Conservation (phyloP, 1,140 invertebrate genomes). For the Drosophila truncata region DNA sequence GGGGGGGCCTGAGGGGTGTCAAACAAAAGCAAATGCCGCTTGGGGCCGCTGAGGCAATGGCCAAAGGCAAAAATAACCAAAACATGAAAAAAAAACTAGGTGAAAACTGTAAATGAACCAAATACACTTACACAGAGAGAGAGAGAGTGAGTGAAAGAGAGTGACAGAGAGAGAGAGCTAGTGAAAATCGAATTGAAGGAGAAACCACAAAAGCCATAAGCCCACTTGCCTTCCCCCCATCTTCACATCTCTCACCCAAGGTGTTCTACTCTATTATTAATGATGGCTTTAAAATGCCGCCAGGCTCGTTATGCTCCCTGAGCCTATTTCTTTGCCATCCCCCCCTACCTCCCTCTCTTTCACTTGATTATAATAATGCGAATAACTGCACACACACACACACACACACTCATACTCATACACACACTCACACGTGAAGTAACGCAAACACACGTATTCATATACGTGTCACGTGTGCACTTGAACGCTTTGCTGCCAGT, state of each 20-base stretch:
- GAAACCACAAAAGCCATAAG: conserved; percentile 54
- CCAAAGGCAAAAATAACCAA: conserved; percentile 33
- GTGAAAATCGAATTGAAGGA: conserved; percentile 72
- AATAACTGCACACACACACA: conserved; percentile 26
- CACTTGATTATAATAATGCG: conserved; percentile 75
- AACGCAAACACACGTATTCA: conserved; percentile 22
- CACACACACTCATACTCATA: not conserved
- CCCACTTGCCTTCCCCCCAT: not conserved
- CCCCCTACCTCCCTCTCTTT: not conserved
- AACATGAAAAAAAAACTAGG: conserved; percentile 51
- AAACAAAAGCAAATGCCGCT: conserved; percentile 61
- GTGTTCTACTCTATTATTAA: conserved; percentile 61
- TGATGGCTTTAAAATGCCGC: conserved; percentile 58
- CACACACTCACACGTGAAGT: not conserved
- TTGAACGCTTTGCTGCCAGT: conserved; percentile 56
- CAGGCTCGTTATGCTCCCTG: conserved; percentile 46
- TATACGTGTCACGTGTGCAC: conserved; percentile 71
- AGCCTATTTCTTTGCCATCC: conserved; percentile 6
- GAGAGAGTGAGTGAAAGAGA: not conserved
- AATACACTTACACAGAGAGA: conserved; percentile 1
- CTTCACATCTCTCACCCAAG: not conserved
- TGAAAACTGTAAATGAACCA: conserved; percentile 75
- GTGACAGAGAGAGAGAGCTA: conserved; percentile 3
- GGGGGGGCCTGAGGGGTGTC: conserved; percentile 6
- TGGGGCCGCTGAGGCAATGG: conserved; percentile 47